phyloP scores from a whole-genome alignment of 2,113 vertebrate genomes.

The Polypterus senegalus region DNA sequence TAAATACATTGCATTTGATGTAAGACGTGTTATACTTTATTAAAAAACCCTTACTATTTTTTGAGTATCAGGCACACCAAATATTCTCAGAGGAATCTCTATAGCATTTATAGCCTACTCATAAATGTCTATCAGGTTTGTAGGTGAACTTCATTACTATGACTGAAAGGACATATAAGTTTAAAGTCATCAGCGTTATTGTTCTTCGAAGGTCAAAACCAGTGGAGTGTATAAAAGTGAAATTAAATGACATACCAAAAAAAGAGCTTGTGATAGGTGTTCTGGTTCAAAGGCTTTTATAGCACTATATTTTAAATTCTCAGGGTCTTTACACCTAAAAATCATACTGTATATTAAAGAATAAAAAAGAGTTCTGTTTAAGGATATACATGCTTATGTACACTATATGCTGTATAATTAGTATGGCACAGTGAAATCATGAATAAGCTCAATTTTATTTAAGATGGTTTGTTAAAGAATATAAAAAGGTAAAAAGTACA shows the following conservation, averaged over 20 bases:
- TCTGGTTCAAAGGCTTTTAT: constrained; percentile 35
- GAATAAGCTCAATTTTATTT: no score
- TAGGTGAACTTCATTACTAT: constrained; percentile 37
- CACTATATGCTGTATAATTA: no score
- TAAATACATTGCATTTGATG: no score
- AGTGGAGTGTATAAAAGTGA: constrained; percentile 40
- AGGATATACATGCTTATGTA: no score
- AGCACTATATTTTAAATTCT: constrained; percentile 31
- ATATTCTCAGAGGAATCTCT: background rate
- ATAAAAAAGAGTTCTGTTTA: no score
- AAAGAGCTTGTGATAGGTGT: constrained; percentile 39
- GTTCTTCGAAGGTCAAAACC: constrained; percentile 51
- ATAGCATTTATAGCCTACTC: constrained; percentile 24
- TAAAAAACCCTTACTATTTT: no score
- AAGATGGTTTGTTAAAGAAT: no score
- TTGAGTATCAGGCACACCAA: no score
- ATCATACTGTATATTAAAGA: no score
- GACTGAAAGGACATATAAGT: constrained; percentile 40
- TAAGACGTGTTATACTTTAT: no score
- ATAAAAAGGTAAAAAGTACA: no score
- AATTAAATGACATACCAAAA: constrained; percentile 47
- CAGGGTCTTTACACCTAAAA: constrained; percentile 3
- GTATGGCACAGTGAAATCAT: no score
- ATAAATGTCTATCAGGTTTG: constrained; percentile 29
- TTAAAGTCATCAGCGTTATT: constrained; percentile 48